Base-by-base conservation (phyloP, 2,797 vertebrate genomes). In the Emys orbicularis region DNA sequence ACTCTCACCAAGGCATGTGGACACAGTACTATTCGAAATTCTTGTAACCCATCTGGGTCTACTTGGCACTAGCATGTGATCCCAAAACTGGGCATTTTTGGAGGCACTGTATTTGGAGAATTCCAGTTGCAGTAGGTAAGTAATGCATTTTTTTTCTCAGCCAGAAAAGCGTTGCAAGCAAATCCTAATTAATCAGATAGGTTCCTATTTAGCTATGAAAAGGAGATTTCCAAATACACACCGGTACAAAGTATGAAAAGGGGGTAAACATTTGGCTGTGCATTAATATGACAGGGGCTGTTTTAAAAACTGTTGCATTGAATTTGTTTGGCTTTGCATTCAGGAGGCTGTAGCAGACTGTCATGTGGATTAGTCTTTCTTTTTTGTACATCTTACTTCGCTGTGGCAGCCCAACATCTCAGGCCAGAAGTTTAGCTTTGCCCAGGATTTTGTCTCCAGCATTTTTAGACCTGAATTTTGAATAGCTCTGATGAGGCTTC, bases 121-220 rank as follows among this genome's bases (percentile, higher is more conserved):
- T 85, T 94, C 79, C 0, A 0, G 92, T 92, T 76, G 83, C 90
- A 50, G 13, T 0, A 4, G 61, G 52, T 86, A 88, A 94, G 79
- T 83, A 93, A 89, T 83, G 88, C 85, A 79, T 31, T 44, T 53
- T 59, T 2, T 11, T 83, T 47, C 76, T 18, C n/a, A 81, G 81
- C 93, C 83, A 89, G 85, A 88, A 91, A 89, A 95, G 76, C 84
- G 72, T 61, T 79, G 82, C 76, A 92, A 72, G 93, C 79, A 90
- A 89, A 83, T 87, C 88, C 81, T 96, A 93, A 94, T 97, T 95
- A 95, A 93, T 96, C 88, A 95, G 89, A 96, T 94, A 80, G 87
- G 57, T 83, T 90, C 92, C 90, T 95, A 96, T 94, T 79, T 95
- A 92, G 83, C 89, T 80, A 34, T 77, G 94, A 83, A 90, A 87